These are phyloP conservation scores for Kryptolebias marmoratus DNA, from an alignment of 2,113 vertebrate species.

Conservation along the genomic window DNA sequence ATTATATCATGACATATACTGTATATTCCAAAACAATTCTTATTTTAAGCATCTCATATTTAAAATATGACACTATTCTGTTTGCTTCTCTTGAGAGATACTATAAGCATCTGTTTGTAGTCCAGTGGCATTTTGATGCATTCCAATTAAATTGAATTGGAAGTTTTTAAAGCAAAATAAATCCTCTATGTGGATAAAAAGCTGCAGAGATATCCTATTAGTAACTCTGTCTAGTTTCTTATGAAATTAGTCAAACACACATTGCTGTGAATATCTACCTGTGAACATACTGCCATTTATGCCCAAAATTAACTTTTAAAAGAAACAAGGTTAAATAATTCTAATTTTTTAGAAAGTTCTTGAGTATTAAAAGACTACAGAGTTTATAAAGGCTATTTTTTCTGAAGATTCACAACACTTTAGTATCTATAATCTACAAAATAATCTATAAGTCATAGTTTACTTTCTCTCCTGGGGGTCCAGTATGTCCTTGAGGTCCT, in stretches of 20 bases:
- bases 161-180: too few species aligned
- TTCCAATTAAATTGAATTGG: neutral
- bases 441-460: neutral
- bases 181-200: too few species aligned
- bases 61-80: neutral
- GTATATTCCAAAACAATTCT: neutral
- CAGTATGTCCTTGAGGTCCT: slow-evolving; percentile 95
- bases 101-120: neutral
- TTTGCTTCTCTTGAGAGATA: neutral
- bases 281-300: too few species aligned
- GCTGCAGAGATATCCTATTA: too few species aligned
- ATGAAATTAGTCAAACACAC: too few species aligned
- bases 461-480: slow-evolving; percentile 96
- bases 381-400: too few species aligned
- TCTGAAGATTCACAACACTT: neutral
- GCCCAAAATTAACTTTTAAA: too few species aligned
- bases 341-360: too few species aligned
- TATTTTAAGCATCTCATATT: accelerated
- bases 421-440: neutral
- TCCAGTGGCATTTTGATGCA: neutral
- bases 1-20: accelerated
- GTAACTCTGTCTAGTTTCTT: too few species aligned
- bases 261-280: too few species aligned
- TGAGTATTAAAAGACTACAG: too few species aligned
- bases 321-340: too few species aligned